Evolutionary conservation across 1,140 invertebrate species (phyloP).

Genomic region (Drosophila takahashii): DNA sequence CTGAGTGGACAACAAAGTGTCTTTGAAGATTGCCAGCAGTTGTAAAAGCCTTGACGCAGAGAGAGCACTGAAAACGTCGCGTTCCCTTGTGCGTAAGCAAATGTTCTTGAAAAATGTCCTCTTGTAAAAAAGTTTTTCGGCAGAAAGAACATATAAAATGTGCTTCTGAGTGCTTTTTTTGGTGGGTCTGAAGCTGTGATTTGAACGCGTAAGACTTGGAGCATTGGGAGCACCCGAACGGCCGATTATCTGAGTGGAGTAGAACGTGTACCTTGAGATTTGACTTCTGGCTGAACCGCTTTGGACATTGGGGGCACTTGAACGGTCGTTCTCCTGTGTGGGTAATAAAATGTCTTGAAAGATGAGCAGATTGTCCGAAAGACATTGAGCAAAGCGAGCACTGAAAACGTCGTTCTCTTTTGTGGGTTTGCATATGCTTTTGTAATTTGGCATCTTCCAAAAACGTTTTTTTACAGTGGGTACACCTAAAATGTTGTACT

Average conservation of each 20-base stretch:
- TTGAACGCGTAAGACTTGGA: neutral
- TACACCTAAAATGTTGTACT: no score
- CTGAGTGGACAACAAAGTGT: no score
- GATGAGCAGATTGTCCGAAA: neutral
- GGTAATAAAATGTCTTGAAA: neutral
- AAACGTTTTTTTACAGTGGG: neutral
- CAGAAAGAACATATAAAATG: no score
- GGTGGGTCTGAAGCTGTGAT: neutral
- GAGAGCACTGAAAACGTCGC: no score
- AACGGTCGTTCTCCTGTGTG: neutral
- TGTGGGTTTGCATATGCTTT: neutral
- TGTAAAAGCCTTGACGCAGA: no score
- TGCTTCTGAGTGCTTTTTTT: neutral
- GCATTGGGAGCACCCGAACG: neutral
- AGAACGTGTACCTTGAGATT: neutral
- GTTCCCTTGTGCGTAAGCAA: no score
- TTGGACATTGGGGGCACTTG: neutral
- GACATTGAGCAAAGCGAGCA: neutral
- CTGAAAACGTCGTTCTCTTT: neutral
- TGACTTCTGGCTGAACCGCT: neutral
- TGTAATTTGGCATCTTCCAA: neutral
- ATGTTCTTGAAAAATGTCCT: no score
- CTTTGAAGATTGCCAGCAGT: no score
- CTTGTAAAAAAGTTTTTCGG: no score
- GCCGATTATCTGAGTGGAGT: neutral